These are phyloP conservation scores for Pseudochirops cupreus DNA, from an alignment of 2,797 vertebrate genomes.

Conservation along the genomic window DNA sequence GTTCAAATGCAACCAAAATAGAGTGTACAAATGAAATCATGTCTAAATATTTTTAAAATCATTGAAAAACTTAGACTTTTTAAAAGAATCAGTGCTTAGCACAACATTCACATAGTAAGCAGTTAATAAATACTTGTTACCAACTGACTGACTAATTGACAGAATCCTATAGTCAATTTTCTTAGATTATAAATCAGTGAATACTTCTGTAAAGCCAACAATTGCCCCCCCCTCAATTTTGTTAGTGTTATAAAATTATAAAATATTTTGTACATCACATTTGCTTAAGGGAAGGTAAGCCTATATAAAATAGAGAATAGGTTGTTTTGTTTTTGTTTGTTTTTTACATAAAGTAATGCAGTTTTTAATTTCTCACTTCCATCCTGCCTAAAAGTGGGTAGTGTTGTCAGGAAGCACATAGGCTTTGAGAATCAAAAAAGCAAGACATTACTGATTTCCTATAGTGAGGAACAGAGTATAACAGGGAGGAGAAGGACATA, in stretches of 20 bases:
- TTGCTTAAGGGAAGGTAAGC: not conserved
- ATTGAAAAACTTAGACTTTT: not conserved
- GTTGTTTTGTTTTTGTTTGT: slow-evolving; percentile 4
- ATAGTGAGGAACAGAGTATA: not conserved
- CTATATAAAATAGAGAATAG: slow-evolving; percentile 1
- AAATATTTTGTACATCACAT: not conserved
- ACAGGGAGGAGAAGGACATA: not conserved
- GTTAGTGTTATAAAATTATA: not conserved
- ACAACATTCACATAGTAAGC: not conserved
- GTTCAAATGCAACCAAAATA: not conserved
- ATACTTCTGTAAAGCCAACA: not conserved
- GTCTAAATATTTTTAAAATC: not conserved
- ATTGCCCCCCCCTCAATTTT: not conserved
- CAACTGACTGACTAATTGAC: not conserved
- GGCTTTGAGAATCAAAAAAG: not conserved
- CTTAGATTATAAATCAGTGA: not conserved
- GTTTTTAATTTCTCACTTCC: slow-evolving; percentile 26
- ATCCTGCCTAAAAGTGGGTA: not conserved
- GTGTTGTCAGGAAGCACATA: not conserved
- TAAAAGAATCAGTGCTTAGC: not conserved
- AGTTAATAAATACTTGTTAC: not conserved
- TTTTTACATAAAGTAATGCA: slow-evolving; percentile 17
- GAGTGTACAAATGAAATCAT: not conserved
- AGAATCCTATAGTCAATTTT: not conserved
- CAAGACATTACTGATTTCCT: not conserved